Evolutionary conservation across 2,888 invertebrate genomes (phyloP), one percentile per base, ranked within the genome.

Genomic region (Hypselothyrea guttata): DNA sequence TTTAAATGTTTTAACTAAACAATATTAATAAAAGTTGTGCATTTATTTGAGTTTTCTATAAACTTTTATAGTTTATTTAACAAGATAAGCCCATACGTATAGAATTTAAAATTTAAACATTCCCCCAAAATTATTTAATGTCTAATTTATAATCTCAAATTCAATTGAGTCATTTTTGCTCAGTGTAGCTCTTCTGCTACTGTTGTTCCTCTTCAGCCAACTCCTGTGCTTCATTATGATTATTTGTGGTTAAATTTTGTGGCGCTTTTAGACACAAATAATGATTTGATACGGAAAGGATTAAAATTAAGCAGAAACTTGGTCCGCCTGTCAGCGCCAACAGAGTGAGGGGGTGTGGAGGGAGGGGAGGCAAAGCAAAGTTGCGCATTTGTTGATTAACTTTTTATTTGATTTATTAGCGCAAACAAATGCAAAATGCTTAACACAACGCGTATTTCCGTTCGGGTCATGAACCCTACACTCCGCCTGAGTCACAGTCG

Each of bases 231-330:
- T 86, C 84, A 86, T 86, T 87, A 87, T 86, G 85, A 87, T 82
- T 86, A 86, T 86, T 86, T 87, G 87, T 79, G 86, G 87, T 86
- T 66, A 74, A 81, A 83, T 86, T 79, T 79, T 76, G 79, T 71
- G 79, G 82, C 67, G 70, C 67, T 72, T 63, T 75, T 70, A 46
- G 72, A 75, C 54, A 53, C 64, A 59, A 71, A 75, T 70, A 75
- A 85, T 86, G 87, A 89, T 89, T 89, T 85, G 88, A 88, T 86
- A 86, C 87, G 88, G 87, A 89, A 89, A 88, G 89, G 89, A 89
- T 89, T 89, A 89, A 87, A 88, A 89, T 89, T 89, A 89, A 86
- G 87, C 84, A 81, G 82, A 88, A 87, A 86, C 82, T 82, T 88
- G 71, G 49, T 59, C 75, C 52, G 70, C 63, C 58, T 49, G 61